Conservation (phyloP, 2,797 vertebrate genomes). For the Pterois miles region DNA sequence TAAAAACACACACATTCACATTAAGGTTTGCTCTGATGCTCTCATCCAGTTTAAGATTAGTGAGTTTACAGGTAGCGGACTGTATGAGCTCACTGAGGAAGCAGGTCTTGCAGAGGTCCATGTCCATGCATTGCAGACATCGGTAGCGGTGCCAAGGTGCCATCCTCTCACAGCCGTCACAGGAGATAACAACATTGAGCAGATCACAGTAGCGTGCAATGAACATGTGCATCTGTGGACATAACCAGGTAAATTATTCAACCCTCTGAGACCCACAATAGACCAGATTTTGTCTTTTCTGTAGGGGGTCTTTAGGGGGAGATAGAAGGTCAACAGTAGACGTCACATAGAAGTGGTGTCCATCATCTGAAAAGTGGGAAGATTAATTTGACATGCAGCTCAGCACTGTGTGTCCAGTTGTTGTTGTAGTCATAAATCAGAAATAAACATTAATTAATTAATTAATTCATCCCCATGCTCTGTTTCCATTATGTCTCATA, state of each 20-base stretch:
- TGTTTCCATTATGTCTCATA: too few species aligned
- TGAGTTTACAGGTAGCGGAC: neutral
- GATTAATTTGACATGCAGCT: too few species aligned
- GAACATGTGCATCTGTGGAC: constrained; percentile 97
- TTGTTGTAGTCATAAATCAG: too few species aligned
- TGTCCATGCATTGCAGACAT: constrained; percentile 97
- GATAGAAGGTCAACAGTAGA: too few species aligned
- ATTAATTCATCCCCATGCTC: too few species aligned
- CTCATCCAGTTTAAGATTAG: neutral
- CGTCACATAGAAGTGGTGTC: too few species aligned
- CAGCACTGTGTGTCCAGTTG: too few species aligned
- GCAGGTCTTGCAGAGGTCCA: constrained; percentile 98
- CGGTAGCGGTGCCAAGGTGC: constrained; percentile 96
- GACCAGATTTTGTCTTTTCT: too few species aligned
- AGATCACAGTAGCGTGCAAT: constrained; percentile 96
- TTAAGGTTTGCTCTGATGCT: neutral
- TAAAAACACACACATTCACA: neutral
- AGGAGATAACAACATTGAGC: constrained; percentile 96
- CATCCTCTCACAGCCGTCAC: constrained; percentile 96
- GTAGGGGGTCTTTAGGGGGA: too few species aligned
- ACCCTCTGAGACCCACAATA: too few species aligned
- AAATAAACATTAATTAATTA: too few species aligned
- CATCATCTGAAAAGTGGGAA: too few species aligned
- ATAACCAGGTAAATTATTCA: neutral
- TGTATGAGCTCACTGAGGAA: constrained; percentile 89